phyloP scores from a whole-genome alignment of 2,888 invertebrate genomes.

The Megastigmus dorsalis region DNA sequence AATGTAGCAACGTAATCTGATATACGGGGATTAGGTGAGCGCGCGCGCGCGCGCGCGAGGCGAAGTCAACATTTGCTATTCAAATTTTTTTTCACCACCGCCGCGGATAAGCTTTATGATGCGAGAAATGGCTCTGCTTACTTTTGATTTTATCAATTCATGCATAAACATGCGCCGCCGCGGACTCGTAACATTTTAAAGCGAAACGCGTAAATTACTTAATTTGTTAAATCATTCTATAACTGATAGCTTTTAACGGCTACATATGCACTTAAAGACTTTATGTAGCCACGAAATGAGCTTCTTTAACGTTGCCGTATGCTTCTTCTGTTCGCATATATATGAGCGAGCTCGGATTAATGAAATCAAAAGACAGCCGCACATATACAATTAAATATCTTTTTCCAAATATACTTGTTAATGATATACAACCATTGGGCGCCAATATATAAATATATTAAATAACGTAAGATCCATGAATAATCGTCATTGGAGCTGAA shows the following conservation, averaged over 20 bases:
- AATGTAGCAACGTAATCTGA: slow-evolving; percentile 24
- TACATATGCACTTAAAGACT: not conserved
- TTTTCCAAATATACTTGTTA: too few species aligned
- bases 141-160: slow-evolving; percentile 54
- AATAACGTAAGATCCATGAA: too few species aligned
- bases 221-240: slow-evolving; percentile 19
- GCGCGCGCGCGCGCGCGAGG: not conserved
- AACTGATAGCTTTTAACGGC: not conserved
- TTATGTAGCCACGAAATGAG: too few species aligned
- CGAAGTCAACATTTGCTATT: slow-evolving; percentile 50
- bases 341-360: not conserved
- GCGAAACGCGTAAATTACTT: slow-evolving; percentile 32
- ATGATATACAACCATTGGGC: too few species aligned
- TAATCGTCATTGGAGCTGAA: too few species aligned
- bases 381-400: too few species aligned
- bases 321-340: not conserved
- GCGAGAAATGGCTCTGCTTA: slow-evolving; percentile 49
- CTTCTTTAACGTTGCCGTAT: not conserved
- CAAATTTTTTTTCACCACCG: slow-evolving; percentile 44
- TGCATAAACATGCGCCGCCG: slow-evolving; percentile 45
- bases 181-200: slow-evolving; percentile 27
- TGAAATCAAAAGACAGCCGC: too few species aligned
- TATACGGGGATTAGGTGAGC: slow-evolving; percentile 30
- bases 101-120: slow-evolving; percentile 48
- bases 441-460: too few species aligned